Base-by-base conservation (phyloP, 1,140 invertebrate species). In the Bilobella aurantiaca region DNA sequence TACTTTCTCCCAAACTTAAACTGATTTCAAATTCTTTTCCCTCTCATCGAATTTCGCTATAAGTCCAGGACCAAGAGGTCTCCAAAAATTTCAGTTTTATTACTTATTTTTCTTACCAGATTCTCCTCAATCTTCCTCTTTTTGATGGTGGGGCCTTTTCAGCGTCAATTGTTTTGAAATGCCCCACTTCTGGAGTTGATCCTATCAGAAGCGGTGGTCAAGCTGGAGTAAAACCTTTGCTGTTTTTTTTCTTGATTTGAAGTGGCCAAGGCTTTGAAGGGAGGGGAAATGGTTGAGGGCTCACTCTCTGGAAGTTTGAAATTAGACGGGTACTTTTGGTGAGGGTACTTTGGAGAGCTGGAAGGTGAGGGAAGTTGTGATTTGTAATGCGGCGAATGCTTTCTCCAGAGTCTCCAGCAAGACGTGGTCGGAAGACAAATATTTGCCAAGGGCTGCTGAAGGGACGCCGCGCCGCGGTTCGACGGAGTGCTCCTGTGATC, bases 361-460 rank as follows among this genome's bases (percentile, higher is more conserved):
- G 49, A 16, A 53, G 5, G 23, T 12, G 3, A 16, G 8, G 3
- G 5, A 12, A 14, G 49, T 5, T 16, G 3, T 23, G 14, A 18
- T 53, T 53, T 53, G 49, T 53, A 18, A 5, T 12, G 23, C 14
- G 8, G 8, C 37, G 37, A 8, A 12, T 53, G 49, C 12, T 8
- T 53, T 53, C 12, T 53, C 25, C 23, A 14, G 23, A 8, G 14
- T 53, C 14, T 16, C 3, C 25, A 23, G 49, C 5, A 23, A 3
- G 49, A 53, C 23, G 49, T 53, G 49, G 49, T 53, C 49, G 49
- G 49, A 53, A 68, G 63, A 63, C 66, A 68, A 68, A 68, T 68
- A 68, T 68, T 68, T 64, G 63, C 66, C 62, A 58, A 60, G 56
- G 56, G 66, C 64, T 64, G 66, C n/a, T n/a, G n/a, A n/a, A n/a